These are phyloP conservation scores for Hemicordylus capensis DNA, from an alignment of 2,113 vertebrate genomes.

Conservation along the genomic window DNA sequence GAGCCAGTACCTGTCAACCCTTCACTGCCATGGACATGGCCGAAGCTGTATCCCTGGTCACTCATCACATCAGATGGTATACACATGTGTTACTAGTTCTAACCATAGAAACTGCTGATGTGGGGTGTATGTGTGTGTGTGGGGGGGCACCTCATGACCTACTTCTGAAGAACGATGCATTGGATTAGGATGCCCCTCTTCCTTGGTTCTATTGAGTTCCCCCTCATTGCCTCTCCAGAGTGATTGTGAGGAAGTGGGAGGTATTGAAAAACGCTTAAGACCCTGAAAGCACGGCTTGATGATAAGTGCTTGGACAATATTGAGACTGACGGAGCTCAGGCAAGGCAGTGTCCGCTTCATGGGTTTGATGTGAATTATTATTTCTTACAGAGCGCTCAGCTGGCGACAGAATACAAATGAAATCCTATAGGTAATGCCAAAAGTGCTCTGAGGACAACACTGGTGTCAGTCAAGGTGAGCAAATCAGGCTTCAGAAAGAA, in stretches of 20 bases:
- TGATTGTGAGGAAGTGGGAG: conserved; percentile 16
- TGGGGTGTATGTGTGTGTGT: too few species aligned
- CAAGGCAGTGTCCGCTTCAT: conserved; percentile 29
- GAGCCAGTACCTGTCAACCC: too few species aligned
- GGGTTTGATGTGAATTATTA: conserved; percentile 48
- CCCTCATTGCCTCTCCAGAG: conserved; percentile 21
- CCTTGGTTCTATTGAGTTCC: conserved; percentile 12
- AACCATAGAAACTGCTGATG: too few species aligned
- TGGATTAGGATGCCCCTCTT: neutral
- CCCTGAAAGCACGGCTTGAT: neutral
- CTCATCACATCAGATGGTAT: too few species aligned
- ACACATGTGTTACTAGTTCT: too few species aligned
- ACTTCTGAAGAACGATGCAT: neutral
- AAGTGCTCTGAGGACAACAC: conserved; percentile 27
- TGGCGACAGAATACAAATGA: conserved; percentile 53
- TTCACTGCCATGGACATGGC: too few species aligned
- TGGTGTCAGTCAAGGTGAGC: conserved; percentile 20
- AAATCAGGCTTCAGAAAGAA: neutral
- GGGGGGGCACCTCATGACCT: neutral
- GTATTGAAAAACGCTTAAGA: conserved; percentile 15
- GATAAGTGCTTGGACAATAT: conserved; percentile 29
- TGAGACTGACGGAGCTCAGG: conserved; percentile 12
- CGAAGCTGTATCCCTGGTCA: too few species aligned
- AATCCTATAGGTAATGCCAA: conserved; percentile 17
- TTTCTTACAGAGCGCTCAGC: conserved; percentile 25